These are phyloP conservation scores for Rhadinocentrus ornatus DNA, from an alignment of 2,797 vertebrate species.

Conservation along the genomic window DNA sequence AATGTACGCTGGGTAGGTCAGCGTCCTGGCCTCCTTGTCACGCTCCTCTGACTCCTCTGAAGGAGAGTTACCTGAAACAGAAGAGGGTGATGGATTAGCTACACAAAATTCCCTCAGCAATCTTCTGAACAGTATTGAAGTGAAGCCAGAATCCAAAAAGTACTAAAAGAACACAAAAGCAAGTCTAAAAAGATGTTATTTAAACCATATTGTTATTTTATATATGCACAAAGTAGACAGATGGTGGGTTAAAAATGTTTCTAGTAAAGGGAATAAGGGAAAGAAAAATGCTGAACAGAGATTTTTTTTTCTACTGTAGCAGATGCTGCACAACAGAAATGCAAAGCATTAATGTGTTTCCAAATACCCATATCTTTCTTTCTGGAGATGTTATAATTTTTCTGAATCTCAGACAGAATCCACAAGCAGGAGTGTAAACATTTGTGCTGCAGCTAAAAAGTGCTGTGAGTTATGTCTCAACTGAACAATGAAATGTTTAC, in stretches of 20 bases:
- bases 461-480: constrained; percentile 2
- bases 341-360: constrained; percentile 43
- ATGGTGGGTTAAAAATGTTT: constrained; percentile 6
- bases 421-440: constrained; percentile 51
- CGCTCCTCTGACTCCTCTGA: constrained; percentile 96
- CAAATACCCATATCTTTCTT: constrained; percentile 33
- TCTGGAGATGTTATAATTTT: constrained; percentile 31
- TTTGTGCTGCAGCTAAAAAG: constrained; percentile 32
- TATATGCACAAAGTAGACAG: not conserved
- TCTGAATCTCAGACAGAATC: constrained; percentile 48
- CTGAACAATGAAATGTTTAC: constrained; percentile 35
- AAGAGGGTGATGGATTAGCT: not conserved
- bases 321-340: constrained; percentile 22
- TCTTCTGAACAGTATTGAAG: not conserved
- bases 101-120: not conserved
- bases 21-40: constrained; percentile 92
- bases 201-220: not conserved
- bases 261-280: constrained; percentile 11
- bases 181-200: not conserved
- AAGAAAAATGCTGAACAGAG: constrained; percentile 20
- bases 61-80: constrained; percentile 90
- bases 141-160: not conserved
- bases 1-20: constrained; percentile 95
- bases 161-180: not conserved
- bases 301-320: constrained; percentile 17